These are phyloP conservation scores for Pharmacophagus antenor DNA, from an alignment of 2,888 invertebrate species.

Conservation along the genomic window DNA sequence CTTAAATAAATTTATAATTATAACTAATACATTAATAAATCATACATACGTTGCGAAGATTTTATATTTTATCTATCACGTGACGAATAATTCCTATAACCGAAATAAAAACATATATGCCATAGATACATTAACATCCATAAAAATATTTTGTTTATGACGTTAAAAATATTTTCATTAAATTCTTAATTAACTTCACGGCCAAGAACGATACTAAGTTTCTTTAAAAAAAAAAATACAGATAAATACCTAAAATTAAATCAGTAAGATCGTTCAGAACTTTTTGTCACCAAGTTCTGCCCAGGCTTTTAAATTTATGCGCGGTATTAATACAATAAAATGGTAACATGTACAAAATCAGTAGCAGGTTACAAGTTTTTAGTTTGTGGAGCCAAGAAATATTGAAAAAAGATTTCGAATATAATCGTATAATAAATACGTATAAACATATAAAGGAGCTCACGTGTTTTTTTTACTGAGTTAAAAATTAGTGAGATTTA, in stretches of 20 bases:
- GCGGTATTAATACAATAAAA: conserved; percentile 16
- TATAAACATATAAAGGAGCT: conserved; percentile 2
- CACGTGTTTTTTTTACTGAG: not conserved
- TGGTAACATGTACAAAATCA: conserved; percentile 2
- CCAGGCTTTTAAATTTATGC: conserved; percentile 10
- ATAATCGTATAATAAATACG: conserved; percentile 5
- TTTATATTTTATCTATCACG: not conserved
- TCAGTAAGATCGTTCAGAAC: not conserved
- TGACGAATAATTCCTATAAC: too few relatives aligned
- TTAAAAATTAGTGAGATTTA: conserved; percentile 8
- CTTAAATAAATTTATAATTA: too few relatives aligned
- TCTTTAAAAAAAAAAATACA: not conserved
- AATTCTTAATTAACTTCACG: not conserved
- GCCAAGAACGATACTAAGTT: not conserved
- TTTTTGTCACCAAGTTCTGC: not conserved
- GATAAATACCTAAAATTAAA: too few relatives aligned
- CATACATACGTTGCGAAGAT: not conserved
- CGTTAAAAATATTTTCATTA: too few relatives aligned
- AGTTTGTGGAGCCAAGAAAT: conserved; percentile 16
- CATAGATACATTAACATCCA: too few relatives aligned
- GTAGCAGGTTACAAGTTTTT: conserved; percentile 14
- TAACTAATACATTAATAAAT: too few relatives aligned
- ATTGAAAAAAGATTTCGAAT: conserved; percentile 15
- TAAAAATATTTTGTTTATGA: too few relatives aligned
- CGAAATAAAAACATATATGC: too few relatives aligned